Base-by-base conservation (phyloP, 2,888 invertebrate genomes). In the Amiota mariae region DNA sequence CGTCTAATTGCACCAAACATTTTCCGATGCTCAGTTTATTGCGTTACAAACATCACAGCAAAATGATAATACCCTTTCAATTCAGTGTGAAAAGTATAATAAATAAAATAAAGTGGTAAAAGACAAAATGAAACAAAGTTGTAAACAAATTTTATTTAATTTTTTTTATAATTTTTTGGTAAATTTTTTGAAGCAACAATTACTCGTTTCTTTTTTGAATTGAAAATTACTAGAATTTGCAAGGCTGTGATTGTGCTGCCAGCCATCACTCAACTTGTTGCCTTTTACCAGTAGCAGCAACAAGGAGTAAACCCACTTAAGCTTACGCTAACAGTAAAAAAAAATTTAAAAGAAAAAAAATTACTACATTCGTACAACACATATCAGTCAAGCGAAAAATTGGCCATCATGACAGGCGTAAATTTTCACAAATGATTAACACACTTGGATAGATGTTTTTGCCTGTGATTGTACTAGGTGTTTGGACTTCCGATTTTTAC, bases 211-310 rank as follows among this genome's bases (percentile, higher is more conserved):
- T 2, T 24, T 24, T 24, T 24, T 24, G 24, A 2, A 24, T 36
- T 36, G 36, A 36, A 36, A 36, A 36, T 36, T 36, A 36, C 36
- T 36, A 36, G 36, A 36, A 36, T 36, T 59, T 18, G 59, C 18
- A 18, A 12, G 59, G 18, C 12, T 15, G 46, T 48, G 46, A 47
- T 64, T 47, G 9, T 64, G 73, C 72, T 75, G 68, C 63, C 77
- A 66, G 81, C 36, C 36, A 36, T 36, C 36, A 36, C 36, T 36
- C 36, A 36, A 36, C 71, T 76, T 76, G 70, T 75, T 80, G 77
- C 76, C 85, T 84, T 84, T 86, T 82, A 80, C 77, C 79, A 75
- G 64, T 76, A 76, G 20, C 24, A 36, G 76, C 80, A 80, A 75
- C 81, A 81, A 80, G 80, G 80, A 61, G 71, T 51, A 13, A 36